Percentiles rank a stretch among this genome's conserved stretches.
These are phyloP conservation scores for Apis mellifera DNA, from an alignment of 1,140 invertebrate genomes.

Conservation along the genomic window Amel_HAv3.1 CM009931.2:23223501-23224000, in stretches of 20 bases:
- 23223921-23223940: constrained; percentile 42
- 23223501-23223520: constrained; percentile 23
- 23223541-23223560: too few relatives aligned
- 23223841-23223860: neutral
- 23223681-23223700: too few relatives aligned
- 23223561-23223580: neutral
- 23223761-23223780: neutral
- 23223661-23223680: too few relatives aligned
- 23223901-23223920: constrained; percentile 25
- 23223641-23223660: accelerated
- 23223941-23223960: neutral
- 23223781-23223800: neutral
- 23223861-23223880: neutral
- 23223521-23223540: neutral
- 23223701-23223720: neutral
- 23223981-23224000: constrained; percentile 38
- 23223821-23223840: neutral
- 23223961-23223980: neutral
- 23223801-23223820: neutral
- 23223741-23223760: neutral
- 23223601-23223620: neutral
- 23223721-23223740: neutral
- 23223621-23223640: neutral
- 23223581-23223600: neutral
- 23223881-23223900: neutral